Percentiles rank a stretch among this genome's conserved stretches.
Evolutionary conservation across 2,113 vertebrate genomes (phyloP).

Genomic region (Ictalurus punctatus): DNA sequence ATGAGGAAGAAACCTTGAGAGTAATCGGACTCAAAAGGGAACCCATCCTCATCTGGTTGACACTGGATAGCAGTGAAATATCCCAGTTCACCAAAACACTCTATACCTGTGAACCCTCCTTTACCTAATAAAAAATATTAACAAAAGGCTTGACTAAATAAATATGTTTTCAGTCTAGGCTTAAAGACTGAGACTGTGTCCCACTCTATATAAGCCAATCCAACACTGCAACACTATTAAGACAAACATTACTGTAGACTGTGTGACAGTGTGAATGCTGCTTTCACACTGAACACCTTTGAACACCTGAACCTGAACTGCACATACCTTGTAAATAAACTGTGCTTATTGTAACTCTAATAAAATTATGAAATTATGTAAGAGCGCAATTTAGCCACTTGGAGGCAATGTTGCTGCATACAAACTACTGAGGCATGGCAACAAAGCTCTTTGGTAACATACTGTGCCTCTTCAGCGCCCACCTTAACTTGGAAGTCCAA

Average conservation of each 20-base stretch:
- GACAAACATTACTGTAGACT: not conserved
- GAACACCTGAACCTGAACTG: not conserved
- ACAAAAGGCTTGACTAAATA: too few species aligned
- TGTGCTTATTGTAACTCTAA: too few species aligned
- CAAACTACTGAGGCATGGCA: not conserved
- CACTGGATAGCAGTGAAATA: too few species aligned
- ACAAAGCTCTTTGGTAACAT: not conserved
- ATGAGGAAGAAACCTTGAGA: too few species aligned
- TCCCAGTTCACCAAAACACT: too few species aligned
- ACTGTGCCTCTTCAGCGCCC: too few species aligned
- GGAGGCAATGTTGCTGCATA: conserved; percentile 22
- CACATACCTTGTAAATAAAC: not conserved
- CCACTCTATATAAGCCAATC: not conserved
- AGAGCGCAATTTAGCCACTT: not conserved
- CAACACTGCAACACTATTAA: not conserved
- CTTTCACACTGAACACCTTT: not conserved
- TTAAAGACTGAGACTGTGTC: too few species aligned
- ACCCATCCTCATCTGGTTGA: too few species aligned
- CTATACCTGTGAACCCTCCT: too few species aligned
- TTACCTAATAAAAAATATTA: too few species aligned
- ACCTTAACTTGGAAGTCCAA: not conserved
- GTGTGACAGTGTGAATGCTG: not conserved
- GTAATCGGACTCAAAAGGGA: too few species aligned
- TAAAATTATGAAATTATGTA: not conserved
- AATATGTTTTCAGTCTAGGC: too few species aligned